These are phyloP conservation scores for Trichacis sp. DNA, from an alignment of 2,888 invertebrate species.

Conservation along the genomic window DNA sequence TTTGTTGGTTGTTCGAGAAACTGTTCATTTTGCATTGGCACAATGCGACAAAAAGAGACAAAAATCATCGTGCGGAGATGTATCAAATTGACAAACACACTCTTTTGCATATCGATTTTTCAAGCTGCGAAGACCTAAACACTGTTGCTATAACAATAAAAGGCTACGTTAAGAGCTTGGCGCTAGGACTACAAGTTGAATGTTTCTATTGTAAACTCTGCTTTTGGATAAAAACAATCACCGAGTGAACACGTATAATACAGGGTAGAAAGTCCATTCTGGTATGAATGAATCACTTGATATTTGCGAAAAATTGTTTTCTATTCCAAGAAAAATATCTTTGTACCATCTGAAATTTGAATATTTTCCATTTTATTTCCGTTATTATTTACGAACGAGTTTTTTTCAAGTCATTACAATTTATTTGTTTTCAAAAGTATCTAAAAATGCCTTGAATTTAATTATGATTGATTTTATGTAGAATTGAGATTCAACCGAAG, in stretches of 20 bases:
- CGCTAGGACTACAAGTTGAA: slow-evolving; percentile 35
- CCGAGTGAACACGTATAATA: slow-evolving; percentile 26
- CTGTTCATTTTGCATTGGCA: not conserved
- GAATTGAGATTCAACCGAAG: too few species aligned
- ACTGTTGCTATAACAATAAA: not conserved
- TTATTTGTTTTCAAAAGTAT: too few species aligned
- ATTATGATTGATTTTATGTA: too few species aligned
- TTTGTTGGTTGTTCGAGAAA: too few species aligned
- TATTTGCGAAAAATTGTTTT: not conserved
- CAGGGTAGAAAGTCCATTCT: slow-evolving; percentile 37
- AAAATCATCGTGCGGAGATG: slow-evolving; percentile 1
- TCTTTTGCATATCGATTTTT: slow-evolving; percentile 20
- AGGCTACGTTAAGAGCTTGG: slow-evolving; percentile 19
- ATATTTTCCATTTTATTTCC: too few species aligned
- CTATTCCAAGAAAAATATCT: not conserved
- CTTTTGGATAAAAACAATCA: slow-evolving; percentile 15
- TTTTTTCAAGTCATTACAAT: too few species aligned
- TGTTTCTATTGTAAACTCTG: slow-evolving; percentile 33
- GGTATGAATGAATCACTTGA: slow-evolving; percentile 25
- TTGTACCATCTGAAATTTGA: too few species aligned
- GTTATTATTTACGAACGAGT: too few species aligned
- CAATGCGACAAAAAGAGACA: not conserved
- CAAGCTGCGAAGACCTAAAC: not conserved
- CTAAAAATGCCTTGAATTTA: too few species aligned
- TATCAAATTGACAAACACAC: slow-evolving; percentile 8